These are phyloP conservation scores for Latrodectus geometricus DNA, from an alignment of 1,140 invertebrate genomes.

Conservation along the genomic window DNA sequence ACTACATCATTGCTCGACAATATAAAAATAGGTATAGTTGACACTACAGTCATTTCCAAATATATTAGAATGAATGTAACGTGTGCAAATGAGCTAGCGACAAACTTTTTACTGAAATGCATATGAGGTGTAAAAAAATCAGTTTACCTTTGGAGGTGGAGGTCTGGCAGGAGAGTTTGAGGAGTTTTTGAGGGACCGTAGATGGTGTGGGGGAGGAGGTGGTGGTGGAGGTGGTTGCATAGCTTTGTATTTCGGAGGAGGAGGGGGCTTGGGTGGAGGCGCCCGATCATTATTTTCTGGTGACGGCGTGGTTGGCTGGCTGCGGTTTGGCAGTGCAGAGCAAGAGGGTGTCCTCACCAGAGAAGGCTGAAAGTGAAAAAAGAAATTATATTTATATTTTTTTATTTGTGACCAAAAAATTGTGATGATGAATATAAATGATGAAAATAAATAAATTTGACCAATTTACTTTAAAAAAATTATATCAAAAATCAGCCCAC, in stretches of 20 bases:
- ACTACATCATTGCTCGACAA: no score
- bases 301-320: background rate
- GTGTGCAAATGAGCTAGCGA: no score
- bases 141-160: slow-evolving; percentile 53
- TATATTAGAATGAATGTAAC: no score
- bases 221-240: slow-evolving; percentile 46
- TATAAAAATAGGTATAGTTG: no score
- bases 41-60: no score
- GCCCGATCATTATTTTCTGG: background rate
- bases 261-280: slow-evolving; percentile 51
- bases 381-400: background rate
- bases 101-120: no score
- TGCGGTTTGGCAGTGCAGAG: slow-evolving; percentile 33
- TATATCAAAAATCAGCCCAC: no score
- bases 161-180: slow-evolving; percentile 30
- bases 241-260: slow-evolving; percentile 42
- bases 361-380: slow-evolving; percentile 7
- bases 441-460: no score
- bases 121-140: no score
- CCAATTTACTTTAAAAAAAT: no score
- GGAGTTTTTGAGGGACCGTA: background rate
- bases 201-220: background rate
- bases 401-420: no score
- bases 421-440: no score
- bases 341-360: slow-evolving; percentile 42